phyloP scores from a whole-genome alignment of 2,888 invertebrate species.

The Nycteola revayana region DNA sequence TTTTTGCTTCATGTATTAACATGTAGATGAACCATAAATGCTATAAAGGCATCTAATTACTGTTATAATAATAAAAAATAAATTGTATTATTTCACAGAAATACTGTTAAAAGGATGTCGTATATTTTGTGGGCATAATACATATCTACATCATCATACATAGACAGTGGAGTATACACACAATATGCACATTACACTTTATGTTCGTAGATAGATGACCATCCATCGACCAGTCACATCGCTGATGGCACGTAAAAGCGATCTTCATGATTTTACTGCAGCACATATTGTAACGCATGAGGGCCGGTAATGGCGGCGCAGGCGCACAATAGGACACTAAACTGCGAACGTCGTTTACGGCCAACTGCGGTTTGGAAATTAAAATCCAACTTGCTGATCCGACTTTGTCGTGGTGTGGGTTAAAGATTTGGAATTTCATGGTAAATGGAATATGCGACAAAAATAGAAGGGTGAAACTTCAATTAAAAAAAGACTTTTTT shows the following conservation, averaged over 20 bases:
- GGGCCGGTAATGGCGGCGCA: slow-evolving; percentile 50
- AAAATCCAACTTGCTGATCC: slow-evolving; percentile 73
- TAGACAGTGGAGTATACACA: too few species aligned
- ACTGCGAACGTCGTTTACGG: slow-evolving; percentile 72
- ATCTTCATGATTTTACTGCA: slow-evolving; percentile 52
- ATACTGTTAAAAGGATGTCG: too few species aligned
- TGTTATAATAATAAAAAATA: too few species aligned
- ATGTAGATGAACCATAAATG: too few species aligned
- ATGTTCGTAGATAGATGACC: slow-evolving; percentile 4
- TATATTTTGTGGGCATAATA: too few species aligned
- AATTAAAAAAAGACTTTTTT: too few species aligned
- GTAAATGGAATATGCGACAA: too few species aligned
- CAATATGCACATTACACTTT: not conserved
- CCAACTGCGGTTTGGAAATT: slow-evolving; percentile 79
- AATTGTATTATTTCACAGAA: too few species aligned
- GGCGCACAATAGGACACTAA: slow-evolving; percentile 75
- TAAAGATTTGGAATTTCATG: slow-evolving; percentile 17
- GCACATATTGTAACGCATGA: slow-evolving; percentile 42
- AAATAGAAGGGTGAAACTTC: too few species aligned
- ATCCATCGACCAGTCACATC: slow-evolving; percentile 28
- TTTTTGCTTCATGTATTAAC: too few species aligned
- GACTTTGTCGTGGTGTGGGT: slow-evolving; percentile 32
- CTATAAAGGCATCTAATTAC: too few species aligned
- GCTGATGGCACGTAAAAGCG: slow-evolving; percentile 35
- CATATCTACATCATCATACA: too few species aligned